Evolutionary conservation across 2,113 vertebrate genomes (phyloP).

Genomic region (Vulpes vulpes): DNA sequence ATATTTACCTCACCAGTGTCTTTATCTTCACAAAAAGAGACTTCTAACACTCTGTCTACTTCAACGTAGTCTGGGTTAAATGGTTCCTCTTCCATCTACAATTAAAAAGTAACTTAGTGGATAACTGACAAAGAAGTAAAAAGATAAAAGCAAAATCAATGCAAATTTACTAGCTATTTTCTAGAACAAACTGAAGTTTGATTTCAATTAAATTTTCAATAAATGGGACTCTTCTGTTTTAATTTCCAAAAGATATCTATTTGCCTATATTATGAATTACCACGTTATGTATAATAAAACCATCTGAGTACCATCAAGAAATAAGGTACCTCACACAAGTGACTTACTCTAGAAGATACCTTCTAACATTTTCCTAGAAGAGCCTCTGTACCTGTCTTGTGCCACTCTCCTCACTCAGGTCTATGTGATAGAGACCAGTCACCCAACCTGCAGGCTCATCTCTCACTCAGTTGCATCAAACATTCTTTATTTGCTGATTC

Average conservation of each 20-base stretch:
- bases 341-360: background rate
- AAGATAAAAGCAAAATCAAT: constrained; percentile 32
- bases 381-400: background rate
- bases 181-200: background rate
- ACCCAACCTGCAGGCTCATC: background rate
- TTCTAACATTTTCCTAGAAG: background rate
- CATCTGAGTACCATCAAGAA: background rate
- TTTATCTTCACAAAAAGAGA: constrained; percentile 99
- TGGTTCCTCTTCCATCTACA: constrained; percentile 98
- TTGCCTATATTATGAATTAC: background rate
- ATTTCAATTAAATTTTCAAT: constrained; percentile 42
- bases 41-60: constrained; percentile 98
- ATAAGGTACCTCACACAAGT: background rate
- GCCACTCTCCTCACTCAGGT: background rate
- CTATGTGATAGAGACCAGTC: background rate
- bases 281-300: background rate
- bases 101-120: constrained; percentile 72
- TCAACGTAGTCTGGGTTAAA: constrained; percentile 99
- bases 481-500: background rate
- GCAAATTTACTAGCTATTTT: background rate
- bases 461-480: background rate
- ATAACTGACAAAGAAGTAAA: background rate
- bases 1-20: constrained; percentile 96
- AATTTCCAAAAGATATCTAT: constrained; percentile 21
- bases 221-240: constrained; percentile 19